Conservation (phyloP, 2,113 vertebrate genomes). For the Mandrillus leucophaeus region DNA sequence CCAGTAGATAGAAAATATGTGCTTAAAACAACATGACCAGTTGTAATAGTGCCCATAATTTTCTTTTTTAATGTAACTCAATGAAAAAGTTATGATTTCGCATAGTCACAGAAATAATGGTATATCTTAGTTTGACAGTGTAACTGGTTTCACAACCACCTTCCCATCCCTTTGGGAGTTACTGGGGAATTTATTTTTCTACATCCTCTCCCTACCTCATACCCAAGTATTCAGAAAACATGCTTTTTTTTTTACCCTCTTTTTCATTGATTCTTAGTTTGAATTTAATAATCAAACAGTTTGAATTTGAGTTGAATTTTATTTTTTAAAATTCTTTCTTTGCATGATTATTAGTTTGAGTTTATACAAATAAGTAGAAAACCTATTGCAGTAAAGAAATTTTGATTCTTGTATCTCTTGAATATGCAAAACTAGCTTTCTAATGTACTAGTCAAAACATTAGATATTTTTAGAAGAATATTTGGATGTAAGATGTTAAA, state of each 20-base stretch:
- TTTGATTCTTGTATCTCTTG: neutral
- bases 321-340: neutral
- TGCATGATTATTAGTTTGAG: neutral
- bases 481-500: constrained; percentile 27
- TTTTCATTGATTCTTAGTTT: neutral
- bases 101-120: neutral
- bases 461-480: neutral
- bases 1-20: neutral
- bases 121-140: neutral
- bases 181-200: neutral
- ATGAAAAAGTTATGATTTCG: neutral
- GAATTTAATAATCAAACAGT: neutral
- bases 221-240: neutral
- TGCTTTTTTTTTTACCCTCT: neutral
- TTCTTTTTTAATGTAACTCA: neutral
- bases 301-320: neutral
- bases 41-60: neutral
- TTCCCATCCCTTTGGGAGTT: neutral
- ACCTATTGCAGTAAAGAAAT: neutral
- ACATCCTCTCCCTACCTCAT: neutral
- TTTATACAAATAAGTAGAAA: neutral
- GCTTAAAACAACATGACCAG: neutral
- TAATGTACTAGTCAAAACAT: neutral
- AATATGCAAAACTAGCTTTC: constrained; percentile 36
- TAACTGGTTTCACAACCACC: neutral